phyloP scores from a whole-genome alignment of 2,113 vertebrate genomes.

The Ariopsis seemanni region DNA sequence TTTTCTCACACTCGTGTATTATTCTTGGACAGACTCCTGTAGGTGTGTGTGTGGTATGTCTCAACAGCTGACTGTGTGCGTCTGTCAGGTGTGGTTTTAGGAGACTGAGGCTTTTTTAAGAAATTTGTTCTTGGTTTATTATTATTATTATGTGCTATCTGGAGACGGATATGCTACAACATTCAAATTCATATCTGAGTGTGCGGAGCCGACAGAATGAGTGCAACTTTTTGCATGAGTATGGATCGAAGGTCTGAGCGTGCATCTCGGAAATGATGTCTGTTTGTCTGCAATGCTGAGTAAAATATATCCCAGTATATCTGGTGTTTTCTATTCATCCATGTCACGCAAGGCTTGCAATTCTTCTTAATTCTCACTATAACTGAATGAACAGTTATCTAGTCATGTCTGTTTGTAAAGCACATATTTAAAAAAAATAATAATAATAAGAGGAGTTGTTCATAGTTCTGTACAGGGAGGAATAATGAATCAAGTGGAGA shows the following conservation, averaged over 20 bases:
- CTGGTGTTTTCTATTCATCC: background rate
- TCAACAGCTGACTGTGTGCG: slow-evolving; percentile 23
- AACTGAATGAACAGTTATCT: background rate
- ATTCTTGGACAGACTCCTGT: slow-evolving; percentile 4
- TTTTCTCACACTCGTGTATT: slow-evolving; percentile 13
- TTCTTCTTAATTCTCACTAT: background rate
- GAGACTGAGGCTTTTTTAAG: background rate
- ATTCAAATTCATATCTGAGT: background rate
- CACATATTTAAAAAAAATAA: background rate
- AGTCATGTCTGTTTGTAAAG: background rate
- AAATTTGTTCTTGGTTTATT: background rate
- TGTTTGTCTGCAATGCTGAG: background rate
- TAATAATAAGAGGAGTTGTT: background rate
- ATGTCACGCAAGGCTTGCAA: background rate
- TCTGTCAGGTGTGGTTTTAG: slow-evolving; percentile 1
- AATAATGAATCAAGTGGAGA: background rate
- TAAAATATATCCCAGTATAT: background rate
- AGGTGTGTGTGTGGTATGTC: slow-evolving; percentile 13
- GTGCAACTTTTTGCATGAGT: background rate
- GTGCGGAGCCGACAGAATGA: background rate
- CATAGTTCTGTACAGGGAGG: background rate
- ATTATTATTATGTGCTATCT: slow-evolving; percentile 12
- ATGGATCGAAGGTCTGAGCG: background rate
- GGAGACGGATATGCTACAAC: background rate
- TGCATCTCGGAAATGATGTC: background rate